Evolutionary conservation across 2,888 invertebrate genomes (phyloP).

Genomic region (Eremobia ochroleuca): DNA sequence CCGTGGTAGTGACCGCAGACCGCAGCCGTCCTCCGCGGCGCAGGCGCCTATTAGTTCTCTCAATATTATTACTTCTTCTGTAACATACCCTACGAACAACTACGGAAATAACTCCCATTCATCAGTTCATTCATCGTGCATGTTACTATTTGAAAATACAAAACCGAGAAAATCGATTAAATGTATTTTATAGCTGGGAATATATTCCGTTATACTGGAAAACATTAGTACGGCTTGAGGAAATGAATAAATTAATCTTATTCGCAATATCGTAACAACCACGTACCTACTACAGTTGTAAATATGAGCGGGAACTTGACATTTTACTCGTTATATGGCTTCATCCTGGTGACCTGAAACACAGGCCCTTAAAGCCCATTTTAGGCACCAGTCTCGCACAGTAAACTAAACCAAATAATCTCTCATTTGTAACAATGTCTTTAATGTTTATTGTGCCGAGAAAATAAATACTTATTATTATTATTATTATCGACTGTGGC

Average conservation of each 20-base stretch:
- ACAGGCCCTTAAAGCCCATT: no score
- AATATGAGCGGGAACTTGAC: not conserved
- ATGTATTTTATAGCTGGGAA: not conserved
- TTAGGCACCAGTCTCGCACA: no score
- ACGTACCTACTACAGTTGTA: not conserved
- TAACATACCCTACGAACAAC: constrained; percentile 37
- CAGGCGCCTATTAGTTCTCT: constrained; percentile 61
- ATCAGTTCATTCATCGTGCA: not conserved
- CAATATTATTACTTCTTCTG: constrained; percentile 70
- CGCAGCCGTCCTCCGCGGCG: constrained; percentile 72
- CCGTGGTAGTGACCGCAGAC: constrained; percentile 75
- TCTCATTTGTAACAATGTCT: no score
- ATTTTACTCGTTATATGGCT: not conserved
- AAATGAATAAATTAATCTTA: not conserved
- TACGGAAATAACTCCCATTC: constrained; percentile 30
- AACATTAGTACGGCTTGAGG: not conserved
- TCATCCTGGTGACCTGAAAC: no score
- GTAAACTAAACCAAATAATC: no score
- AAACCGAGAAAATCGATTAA: not conserved
- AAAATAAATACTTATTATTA: no score
- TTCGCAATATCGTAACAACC: not conserved
- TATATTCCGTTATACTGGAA: not conserved
- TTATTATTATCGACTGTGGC: no score
- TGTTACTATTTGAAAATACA: constrained; percentile 12
- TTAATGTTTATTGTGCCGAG: no score